Base-by-base conservation (phyloP, 2,888 invertebrate species). In the Chloromyia formosa region DNA sequence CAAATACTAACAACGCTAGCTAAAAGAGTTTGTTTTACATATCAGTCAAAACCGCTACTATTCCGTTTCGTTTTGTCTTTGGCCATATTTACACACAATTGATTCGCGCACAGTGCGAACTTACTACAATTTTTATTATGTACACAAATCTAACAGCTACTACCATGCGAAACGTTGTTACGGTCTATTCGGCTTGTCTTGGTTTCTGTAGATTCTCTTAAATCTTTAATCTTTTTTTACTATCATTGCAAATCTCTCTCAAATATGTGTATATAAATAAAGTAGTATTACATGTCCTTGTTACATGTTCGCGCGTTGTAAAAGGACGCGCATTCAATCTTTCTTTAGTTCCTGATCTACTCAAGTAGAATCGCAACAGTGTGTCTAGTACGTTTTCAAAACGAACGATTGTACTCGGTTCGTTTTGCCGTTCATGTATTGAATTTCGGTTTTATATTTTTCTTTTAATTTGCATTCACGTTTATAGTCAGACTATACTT, bases 41-140 rank as follows among this genome's bases (percentile, higher is more conserved):
- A 35, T 35, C 1, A 18, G 14, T 56, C 16, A 49, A 66, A 66
- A 20, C 22, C 49, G 66, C 45, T 66, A 49, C 49, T 22, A 49
- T 66, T 18, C 49, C n/a, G n/a, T 49, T 49, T 66, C 66, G 10
- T 66, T 45, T 66, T 66, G 42, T 45, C 66, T n/a, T n/a, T n/a
- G n/a, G n/a, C n/a, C n/a, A n/a, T n/a, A n/a, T n/a, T n/a, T n/a
- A n/a, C n/a, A n/a, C n/a, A n/a, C n/a, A 66, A 23, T n/a, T 12
- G n/a, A 66, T 16, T 42, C 35, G 40, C 16, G 18, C 45, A 40
- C 62, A 16, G 45, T 12, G 27, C 49, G 7, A 66, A 66, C 49
- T n/a, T 18, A 62, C 62, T 66, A 66, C 66, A 49, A 35, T 35
- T 35, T 35, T 2, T 35, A 4, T 66, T 66, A 66, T 66, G 1